phyloP scores from a whole-genome alignment of 2,888 invertebrate species.

The Trissolcus brochymenae region DNA sequence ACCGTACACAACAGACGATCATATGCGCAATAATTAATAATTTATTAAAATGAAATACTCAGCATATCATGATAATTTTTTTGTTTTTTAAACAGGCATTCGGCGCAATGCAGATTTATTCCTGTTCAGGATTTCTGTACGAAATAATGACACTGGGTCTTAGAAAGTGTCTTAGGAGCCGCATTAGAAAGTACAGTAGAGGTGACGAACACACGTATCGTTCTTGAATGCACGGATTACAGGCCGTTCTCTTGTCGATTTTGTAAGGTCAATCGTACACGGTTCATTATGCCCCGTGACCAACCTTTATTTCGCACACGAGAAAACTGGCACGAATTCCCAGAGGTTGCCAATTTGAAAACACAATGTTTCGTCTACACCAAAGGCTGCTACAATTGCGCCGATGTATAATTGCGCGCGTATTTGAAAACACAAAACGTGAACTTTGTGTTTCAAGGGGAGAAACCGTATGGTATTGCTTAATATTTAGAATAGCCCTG shows the following conservation, averaged over 20 bases:
- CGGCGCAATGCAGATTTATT: constrained; percentile 14
- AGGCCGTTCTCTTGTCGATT: constrained; percentile 54
- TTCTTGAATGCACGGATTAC: constrained; percentile 38
- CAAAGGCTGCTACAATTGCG: not conserved
- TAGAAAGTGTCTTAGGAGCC: constrained; percentile 62
- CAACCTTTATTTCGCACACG: constrained; percentile 47
- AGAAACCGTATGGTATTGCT: too few species aligned
- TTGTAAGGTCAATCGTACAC: constrained; percentile 58
- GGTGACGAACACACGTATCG: constrained; percentile 50
- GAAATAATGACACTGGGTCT: constrained; percentile 51
- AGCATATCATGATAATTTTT: too few species aligned
- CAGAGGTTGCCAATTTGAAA: constrained; percentile 14
- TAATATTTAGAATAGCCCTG: too few species aligned
- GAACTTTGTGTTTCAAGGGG: too few species aligned
- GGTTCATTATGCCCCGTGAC: constrained; percentile 49
- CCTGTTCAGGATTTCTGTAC: constrained; percentile 17
- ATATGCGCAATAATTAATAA: too few species aligned
- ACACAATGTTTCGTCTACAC: not conserved
- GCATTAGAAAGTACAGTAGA: constrained; percentile 64
- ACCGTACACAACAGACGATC: too few species aligned
- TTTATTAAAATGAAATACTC: too few species aligned
- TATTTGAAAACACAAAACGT: not conserved
- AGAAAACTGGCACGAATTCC: constrained; percentile 29
- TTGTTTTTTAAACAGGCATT: not conserved
- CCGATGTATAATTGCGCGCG: not conserved